A percentile compares a stretch with the other conserved stretches of the same genome.
Evolutionary conservation across 2,888 invertebrate species (phyloP).

Genomic region (Xanthia togata): DNA sequence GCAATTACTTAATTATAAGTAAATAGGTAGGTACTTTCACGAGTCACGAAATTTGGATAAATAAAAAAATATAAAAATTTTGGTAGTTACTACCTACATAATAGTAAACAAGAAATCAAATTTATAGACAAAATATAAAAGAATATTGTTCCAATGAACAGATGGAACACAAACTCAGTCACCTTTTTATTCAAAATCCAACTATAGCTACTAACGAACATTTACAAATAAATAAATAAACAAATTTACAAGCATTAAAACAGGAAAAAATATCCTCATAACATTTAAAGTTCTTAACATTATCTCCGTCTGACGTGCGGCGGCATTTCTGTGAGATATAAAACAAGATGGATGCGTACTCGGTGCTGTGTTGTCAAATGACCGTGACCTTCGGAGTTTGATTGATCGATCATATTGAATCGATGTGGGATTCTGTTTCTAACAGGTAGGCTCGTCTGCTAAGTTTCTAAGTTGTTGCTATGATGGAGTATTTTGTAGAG

Average conservation of each 20-base stretch:
- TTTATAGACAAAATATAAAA: neutral
- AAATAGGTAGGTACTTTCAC: neutral
- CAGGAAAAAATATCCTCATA: slow-evolving; percentile 13
- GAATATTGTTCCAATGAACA: neutral
- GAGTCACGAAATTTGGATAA: neutral
- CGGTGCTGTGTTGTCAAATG: slow-evolving; percentile 46
- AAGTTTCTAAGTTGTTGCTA: slow-evolving; percentile 3
- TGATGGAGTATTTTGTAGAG: neutral
- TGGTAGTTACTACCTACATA: neutral
- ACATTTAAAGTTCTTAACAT: slow-evolving; percentile 29
- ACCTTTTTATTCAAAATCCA: neutral
- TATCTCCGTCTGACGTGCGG: slow-evolving; percentile 40
- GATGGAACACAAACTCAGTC: neutral
- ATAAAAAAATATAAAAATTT: neutral
- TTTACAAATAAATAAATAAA: too few species aligned
- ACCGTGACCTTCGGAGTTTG: slow-evolving; percentile 68
- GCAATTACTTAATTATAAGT: neutral
- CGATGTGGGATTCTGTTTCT: slow-evolving; percentile 17
- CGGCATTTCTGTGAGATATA: slow-evolving; percentile 48
- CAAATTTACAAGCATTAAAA: slow-evolving; percentile 12
- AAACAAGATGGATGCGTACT: slow-evolving; percentile 59
- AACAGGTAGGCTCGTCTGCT: slow-evolving; percentile 3
- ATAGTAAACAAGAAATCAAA: neutral
- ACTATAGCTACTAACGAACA: slow-evolving; percentile 5
- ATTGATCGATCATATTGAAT: slow-evolving; percentile 62